These are phyloP conservation scores for Chelon labrosus DNA, from an alignment of 2,797 vertebrate species.

Conservation along the genomic window DNA sequence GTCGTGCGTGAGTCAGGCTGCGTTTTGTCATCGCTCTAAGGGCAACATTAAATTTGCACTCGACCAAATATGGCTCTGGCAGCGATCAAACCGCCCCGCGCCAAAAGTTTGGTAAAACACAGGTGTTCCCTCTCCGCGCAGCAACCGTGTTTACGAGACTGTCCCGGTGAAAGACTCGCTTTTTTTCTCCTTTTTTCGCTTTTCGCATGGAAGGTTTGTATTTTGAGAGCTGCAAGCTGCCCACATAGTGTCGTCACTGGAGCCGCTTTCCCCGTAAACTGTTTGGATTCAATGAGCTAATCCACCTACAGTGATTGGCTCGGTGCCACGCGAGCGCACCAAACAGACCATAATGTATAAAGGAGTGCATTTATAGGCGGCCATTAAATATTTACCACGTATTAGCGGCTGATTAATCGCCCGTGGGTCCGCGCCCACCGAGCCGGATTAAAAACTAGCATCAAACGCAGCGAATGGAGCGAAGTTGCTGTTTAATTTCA, in stretches of 20 bases:
- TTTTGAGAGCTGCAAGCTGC: conserved; percentile 83
- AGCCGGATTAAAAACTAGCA: conserved; percentile 26
- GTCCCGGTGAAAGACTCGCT: conserved; percentile 76
- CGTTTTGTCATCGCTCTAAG: conserved; percentile 52
- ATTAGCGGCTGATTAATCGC: conserved; percentile 73
- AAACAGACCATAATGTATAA: conserved; percentile 61
- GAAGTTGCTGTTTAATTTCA: conserved; percentile 19
- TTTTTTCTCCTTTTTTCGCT: conserved; percentile 64
- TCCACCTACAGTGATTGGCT: conserved; percentile 81
- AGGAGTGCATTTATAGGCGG: conserved; percentile 49
- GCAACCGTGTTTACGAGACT: conserved; percentile 79
- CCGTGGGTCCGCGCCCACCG: conserved; percentile 56
- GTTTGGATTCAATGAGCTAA: conserved; percentile 87
- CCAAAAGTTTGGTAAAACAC: conserved; percentile 75
- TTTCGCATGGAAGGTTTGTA: conserved; percentile 76
- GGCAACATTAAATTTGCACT: conserved; percentile 43
- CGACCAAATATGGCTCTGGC: conserved; percentile 70
- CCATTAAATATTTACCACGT: conserved; percentile 81
- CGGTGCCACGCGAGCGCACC: conserved; percentile 61
- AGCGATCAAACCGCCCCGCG: conserved; percentile 37
- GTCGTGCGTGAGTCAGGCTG: conserved; percentile 65
- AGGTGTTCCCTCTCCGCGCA: conserved; percentile 81
- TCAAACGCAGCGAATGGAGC: conserved; percentile 1
- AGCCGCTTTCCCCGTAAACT: conserved; percentile 84
- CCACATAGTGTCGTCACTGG: conserved; percentile 81